A percentile compares a stretch with the other conserved stretches of the same genome.
These are phyloP conservation scores for Aegotheles bennettii DNA, from an alignment of 2,113 vertebrate genomes.

Conservation along the genomic window DNA sequence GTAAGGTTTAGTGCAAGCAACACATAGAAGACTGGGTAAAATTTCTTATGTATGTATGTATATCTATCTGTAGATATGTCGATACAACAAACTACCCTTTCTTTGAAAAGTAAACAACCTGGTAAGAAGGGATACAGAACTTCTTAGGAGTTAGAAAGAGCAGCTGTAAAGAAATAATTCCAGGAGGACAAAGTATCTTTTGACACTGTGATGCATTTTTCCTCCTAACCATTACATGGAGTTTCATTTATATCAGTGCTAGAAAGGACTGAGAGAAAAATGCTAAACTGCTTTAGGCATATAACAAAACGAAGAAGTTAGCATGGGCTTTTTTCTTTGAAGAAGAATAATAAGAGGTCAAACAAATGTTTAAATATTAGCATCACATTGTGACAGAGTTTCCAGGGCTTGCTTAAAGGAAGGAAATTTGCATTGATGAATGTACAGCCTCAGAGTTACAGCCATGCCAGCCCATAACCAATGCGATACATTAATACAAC, in stretches of 20 bases:
- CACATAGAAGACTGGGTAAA: slow-evolving; percentile 9
- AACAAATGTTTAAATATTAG: neutral
- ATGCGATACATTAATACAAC: neutral
- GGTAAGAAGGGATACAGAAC: neutral
- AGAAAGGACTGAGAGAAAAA: neutral
- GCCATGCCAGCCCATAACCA: neutral
- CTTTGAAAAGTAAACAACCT: slow-evolving; percentile 5
- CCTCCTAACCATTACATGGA: neutral
- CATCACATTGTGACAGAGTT: neutral
- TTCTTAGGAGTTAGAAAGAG: neutral
- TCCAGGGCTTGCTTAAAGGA: slow-evolving; percentile 1
- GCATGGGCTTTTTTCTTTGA: slow-evolving; percentile 5
- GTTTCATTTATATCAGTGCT: neutral
- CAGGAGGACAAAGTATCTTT: neutral
- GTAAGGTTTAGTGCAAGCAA: slow-evolving; percentile 41
- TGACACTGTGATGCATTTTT: neutral
- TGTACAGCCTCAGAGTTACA: neutral
- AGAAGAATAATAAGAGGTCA: neutral
- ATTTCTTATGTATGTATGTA: neutral
- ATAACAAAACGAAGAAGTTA: neutral
- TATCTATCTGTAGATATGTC: neutral
- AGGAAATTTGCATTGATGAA: slow-evolving; percentile 7
- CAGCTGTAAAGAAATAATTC: neutral
- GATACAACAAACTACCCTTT: neutral
- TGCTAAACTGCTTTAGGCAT: neutral